These are phyloP conservation scores for Frieseomelitta varia DNA, from an alignment of 1,140 invertebrate species.

Conservation along the genomic window DNA sequence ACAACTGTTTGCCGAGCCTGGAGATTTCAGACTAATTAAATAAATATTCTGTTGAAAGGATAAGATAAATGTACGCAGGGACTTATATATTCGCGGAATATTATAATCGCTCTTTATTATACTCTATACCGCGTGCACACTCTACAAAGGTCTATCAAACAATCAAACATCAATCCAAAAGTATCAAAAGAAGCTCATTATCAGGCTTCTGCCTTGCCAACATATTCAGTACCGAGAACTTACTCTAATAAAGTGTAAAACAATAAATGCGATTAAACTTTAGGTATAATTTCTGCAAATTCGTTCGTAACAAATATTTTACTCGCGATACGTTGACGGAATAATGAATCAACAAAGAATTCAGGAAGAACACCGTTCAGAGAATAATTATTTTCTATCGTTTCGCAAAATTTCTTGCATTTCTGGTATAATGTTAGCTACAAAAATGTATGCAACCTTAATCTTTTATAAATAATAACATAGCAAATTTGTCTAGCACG, in stretches of 20 bases:
- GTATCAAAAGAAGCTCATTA: no score
- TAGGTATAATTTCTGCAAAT: neutral
- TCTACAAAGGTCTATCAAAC: no score
- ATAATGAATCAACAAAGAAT: neutral
- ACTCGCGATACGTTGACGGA: neutral
- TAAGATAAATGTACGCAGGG: no score
- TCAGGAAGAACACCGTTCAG: neutral
- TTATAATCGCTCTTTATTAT: no score
- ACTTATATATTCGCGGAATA: no score
- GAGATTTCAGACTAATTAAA: neutral
- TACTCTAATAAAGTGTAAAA: neutral
- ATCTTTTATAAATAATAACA: neutral
- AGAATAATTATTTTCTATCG: neutral
- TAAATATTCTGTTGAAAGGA: no score
- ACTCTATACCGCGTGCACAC: no score
- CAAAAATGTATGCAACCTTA: neutral
- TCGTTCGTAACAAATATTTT: neutral
- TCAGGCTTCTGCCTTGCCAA: no score
- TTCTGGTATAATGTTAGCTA: neutral
- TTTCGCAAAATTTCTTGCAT: neutral
- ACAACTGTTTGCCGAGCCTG: neutral
- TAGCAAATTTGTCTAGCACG: neutral
- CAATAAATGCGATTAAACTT: neutral
- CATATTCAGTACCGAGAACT: neutral
- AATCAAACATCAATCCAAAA: no score